phyloP scores from a whole-genome alignment of 2,797 vertebrate genomes.

The Hoplostethus atlanticus region DNA sequence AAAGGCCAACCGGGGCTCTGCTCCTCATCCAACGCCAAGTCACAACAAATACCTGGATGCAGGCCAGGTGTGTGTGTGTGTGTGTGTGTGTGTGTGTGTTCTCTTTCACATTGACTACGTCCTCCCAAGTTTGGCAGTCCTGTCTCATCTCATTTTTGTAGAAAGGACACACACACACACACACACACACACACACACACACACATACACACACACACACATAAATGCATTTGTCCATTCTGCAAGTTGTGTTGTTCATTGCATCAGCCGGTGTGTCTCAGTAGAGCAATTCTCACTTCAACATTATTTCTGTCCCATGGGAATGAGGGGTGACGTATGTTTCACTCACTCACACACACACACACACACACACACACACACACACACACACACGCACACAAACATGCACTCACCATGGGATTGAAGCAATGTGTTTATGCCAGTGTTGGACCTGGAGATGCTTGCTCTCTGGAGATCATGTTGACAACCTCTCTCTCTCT shows the following conservation, averaged over 20 bases:
- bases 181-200: slow-evolving; percentile 59
- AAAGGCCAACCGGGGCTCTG: slow-evolving; percentile 76
- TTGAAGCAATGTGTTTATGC: slow-evolving; percentile 66
- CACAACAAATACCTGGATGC: slow-evolving; percentile 78
- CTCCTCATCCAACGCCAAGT: slow-evolving; percentile 67
- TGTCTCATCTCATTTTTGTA: slow-evolving; percentile 44
- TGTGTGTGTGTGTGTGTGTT: slow-evolving; percentile 16
- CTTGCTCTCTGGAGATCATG: slow-evolving; percentile 64
- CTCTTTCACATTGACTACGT: slow-evolving; percentile 8
- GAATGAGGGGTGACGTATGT: slow-evolving; percentile 49
- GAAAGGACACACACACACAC: slow-evolving; percentile 39
- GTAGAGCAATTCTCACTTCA: slow-evolving; percentile 56
- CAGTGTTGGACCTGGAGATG: slow-evolving; percentile 64
- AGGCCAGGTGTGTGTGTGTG: slow-evolving; percentile 58
- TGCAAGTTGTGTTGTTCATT: slow-evolving; percentile 73
- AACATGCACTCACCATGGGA: slow-evolving; percentile 53
- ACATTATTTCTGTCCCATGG: slow-evolving; percentile 67
- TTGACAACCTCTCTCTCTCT: slow-evolving; percentile 54
- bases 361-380: slow-evolving; percentile 2
- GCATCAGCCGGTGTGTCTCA: slow-evolving; percentile 72
- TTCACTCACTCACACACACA: slow-evolving; percentile 46
- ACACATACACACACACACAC: slow-evolving; percentile 44
- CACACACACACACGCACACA: slow-evolving; percentile 13
- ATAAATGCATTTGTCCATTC: slow-evolving; percentile 52
- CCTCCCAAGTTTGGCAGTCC: slow-evolving; percentile 50